Percentiles rank a stretch among this genome's conserved stretches.
Evolutionary conservation across 1,140 invertebrate species (phyloP).

Genomic region (Micrasema minimum): DNA sequence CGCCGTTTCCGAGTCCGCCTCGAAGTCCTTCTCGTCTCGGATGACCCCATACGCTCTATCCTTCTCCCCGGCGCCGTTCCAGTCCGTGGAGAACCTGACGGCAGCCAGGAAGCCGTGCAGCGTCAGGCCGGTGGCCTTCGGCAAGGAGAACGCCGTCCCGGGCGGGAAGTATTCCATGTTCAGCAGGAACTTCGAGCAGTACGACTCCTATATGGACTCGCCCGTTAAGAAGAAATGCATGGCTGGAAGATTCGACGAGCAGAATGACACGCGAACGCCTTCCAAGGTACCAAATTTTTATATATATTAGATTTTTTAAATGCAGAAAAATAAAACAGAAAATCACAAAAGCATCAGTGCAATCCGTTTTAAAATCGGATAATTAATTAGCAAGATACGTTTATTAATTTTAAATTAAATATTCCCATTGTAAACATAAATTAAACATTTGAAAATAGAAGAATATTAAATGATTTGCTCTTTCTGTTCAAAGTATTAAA

Average conservation of each 20-base stretch:
- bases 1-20: conserved; percentile 31
- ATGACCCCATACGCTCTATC: conserved; percentile 37
- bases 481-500: no score
- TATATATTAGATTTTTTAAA: no score
- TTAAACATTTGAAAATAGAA: no score
- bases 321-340: no score
- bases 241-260: neutral
- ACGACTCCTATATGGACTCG: neutral
- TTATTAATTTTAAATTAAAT: no score
- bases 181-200: neutral
- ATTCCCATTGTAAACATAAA: no score
- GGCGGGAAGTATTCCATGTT: no score
- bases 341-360: no score
- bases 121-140: neutral
- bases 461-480: no score
- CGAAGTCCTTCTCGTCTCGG: conserved; percentile 25
- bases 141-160: neutral
- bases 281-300: neutral
- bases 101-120: neutral
- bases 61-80: conserved; percentile 8
- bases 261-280: neutral
- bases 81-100: neutral
- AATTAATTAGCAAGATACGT: no score
- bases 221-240: neutral
- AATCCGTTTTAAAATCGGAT: no score